Evolutionary conservation across 2,113 vertebrate genomes (phyloP).

Genomic region (Aptenodytes patagonicus): DNA sequence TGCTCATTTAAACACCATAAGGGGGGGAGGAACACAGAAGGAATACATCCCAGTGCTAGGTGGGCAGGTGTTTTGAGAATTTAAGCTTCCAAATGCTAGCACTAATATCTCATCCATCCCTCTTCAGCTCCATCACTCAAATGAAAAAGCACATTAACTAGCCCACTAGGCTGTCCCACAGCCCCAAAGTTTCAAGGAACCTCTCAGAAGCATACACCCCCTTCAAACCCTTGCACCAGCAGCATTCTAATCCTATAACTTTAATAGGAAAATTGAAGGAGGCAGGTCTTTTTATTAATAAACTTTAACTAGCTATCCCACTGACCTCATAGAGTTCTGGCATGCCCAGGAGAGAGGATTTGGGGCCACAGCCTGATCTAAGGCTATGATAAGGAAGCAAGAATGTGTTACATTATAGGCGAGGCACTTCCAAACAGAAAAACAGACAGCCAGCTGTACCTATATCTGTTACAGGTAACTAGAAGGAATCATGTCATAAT

Average conservation of each 20-base stretch:
- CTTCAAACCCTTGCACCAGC: neutral
- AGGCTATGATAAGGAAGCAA: neutral
- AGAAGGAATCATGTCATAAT: neutral
- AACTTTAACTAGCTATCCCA: neutral
- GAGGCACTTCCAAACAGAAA: neutral
- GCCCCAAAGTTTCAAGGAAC: neutral
- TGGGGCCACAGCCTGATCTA: neutral
- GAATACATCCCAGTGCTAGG: neutral
- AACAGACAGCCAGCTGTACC: accelerated
- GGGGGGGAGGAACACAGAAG: neutral
- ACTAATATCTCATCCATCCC: neutral
- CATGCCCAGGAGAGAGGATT: neutral
- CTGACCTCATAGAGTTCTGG: neutral
- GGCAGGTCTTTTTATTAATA: neutral
- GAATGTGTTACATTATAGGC: neutral
- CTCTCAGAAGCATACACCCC: neutral
- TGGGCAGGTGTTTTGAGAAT: neutral
- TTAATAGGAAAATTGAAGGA: neutral
- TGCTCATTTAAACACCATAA: neutral
- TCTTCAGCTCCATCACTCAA: neutral
- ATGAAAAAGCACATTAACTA: neutral
- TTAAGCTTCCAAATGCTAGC: neutral
- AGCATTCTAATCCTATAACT: neutral
- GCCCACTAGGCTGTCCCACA: neutral
- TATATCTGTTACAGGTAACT: neutral